Conservation (phyloP, 1,140 invertebrate genomes). For the Drosophila ananassae region DNA sequence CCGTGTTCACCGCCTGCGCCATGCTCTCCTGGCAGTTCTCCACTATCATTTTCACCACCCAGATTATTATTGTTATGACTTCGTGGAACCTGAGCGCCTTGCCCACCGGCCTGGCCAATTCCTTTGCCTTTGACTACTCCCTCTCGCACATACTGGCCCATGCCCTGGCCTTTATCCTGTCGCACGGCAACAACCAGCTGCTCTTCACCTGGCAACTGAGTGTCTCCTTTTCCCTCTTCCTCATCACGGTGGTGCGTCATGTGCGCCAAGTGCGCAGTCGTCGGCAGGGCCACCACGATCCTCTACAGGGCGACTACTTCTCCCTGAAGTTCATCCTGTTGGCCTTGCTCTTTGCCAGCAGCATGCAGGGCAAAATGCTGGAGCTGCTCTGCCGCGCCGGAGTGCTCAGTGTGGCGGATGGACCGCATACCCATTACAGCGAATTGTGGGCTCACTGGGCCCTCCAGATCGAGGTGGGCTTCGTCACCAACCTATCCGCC, state of each 20-base stretch:
- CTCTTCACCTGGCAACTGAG: slow-evolving; percentile 73
- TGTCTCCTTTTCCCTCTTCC: slow-evolving; percentile 59
- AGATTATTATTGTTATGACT: slow-evolving; percentile 73
- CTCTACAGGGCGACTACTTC: slow-evolving; percentile 53
- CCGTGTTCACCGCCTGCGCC: slow-evolving; percentile 66
- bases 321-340: slow-evolving; percentile 69
- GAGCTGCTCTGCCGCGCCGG: slow-evolving; percentile 63
- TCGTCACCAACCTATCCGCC: slow-evolving; percentile 67
- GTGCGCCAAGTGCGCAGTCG: slow-evolving; percentile 47
- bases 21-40: slow-evolving; percentile 82
- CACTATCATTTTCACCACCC: slow-evolving; percentile 74
- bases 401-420: slow-evolving; percentile 45
- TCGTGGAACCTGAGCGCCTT: slow-evolving; percentile 57
- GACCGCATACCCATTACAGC: slow-evolving; percentile 52
- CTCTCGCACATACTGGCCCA: slow-evolving; percentile 72
- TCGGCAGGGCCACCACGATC: slow-evolving; percentile 30
- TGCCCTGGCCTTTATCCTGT: slow-evolving; percentile 67
- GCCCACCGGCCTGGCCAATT: slow-evolving; percentile 47
- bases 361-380: slow-evolving; percentile 62
- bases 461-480: slow-evolving; percentile 71
- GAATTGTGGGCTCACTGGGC: slow-evolving; percentile 73
- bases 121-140: slow-evolving; percentile 72
- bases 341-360: slow-evolving; percentile 61
- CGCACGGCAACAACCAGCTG: slow-evolving; percentile 70
- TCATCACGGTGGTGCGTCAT: slow-evolving; percentile 56